phyloP scores from a whole-genome alignment of 2,113 vertebrate species.

The Psammodynastes pulverulentus region DNA sequence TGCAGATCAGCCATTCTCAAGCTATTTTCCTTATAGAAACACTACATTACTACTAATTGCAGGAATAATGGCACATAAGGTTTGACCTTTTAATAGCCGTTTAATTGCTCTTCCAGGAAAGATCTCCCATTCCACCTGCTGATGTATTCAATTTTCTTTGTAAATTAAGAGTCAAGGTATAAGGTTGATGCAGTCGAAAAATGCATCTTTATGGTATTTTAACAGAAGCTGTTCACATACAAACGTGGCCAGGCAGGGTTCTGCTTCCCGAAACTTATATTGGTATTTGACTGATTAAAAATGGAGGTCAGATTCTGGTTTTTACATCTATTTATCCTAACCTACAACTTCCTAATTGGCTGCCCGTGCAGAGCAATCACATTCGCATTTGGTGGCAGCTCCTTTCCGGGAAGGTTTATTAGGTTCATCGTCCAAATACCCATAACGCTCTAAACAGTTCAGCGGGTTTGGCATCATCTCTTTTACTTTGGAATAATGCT shows the following conservation, averaged over 20 bases:
- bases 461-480: background rate
- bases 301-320: background rate
- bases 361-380: background rate
- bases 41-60: background rate
- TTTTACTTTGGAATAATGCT: conserved; percentile 11
- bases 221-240: no score
- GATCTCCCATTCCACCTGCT: background rate
- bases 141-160: background rate
- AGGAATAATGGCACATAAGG: background rate
- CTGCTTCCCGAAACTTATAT: background rate
- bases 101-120: background rate
- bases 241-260: background rate
- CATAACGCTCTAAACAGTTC: background rate
- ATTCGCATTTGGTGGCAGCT: conserved; percentile 11
- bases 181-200: background rate
- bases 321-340: background rate
- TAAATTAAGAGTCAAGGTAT: background rate
- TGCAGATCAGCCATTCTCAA: background rate
- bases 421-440: background rate
- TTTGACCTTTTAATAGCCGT: background rate
- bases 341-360: background rate
- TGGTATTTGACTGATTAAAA: background rate
- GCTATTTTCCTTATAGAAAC: background rate
- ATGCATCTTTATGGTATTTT: background rate
- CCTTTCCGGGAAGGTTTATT: background rate